Evolutionary conservation across 2,888 invertebrate species (phyloP).

Genomic region (Hemistola chrysoprasaria): DNA sequence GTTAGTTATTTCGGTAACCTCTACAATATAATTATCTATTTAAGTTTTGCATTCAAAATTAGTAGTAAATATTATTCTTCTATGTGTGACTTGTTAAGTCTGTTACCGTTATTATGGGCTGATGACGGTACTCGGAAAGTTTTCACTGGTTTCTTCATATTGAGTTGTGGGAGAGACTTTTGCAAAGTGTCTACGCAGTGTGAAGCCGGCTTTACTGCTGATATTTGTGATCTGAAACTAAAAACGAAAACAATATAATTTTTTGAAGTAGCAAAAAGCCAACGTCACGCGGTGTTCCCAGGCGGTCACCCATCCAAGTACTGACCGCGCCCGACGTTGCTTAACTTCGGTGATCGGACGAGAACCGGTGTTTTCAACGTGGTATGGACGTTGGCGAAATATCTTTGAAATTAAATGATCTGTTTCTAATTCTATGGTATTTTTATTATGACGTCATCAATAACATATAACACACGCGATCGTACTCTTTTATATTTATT

Average conservation of each 20-base stretch:
- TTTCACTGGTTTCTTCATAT: conserved; percentile 36
- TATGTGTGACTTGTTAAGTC: conserved; percentile 2
- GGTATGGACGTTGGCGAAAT: conserved; percentile 32
- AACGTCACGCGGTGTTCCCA: conserved; percentile 62
- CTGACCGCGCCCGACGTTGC: conserved; percentile 70
- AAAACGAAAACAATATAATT: background rate
- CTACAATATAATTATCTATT: no score
- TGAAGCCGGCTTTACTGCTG: conserved; percentile 72
- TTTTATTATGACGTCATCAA: no score
- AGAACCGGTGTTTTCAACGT: conserved; percentile 67
- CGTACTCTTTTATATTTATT: no score
- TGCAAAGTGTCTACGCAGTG: conserved; percentile 68
- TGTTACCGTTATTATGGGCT: conserved; percentile 37
- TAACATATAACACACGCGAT: no score
- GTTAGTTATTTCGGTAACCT: no score
- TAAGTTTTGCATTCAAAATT: no score
- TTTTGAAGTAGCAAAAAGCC: conserved; percentile 15
- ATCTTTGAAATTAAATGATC: no score
- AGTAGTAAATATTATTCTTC: no score
- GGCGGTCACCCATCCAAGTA: conserved; percentile 73
- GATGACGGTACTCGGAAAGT: conserved; percentile 42
- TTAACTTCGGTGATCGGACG: conserved; percentile 73
- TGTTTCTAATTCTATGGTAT: no score
- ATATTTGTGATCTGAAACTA: conserved; percentile 42
- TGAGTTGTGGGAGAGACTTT: conserved; percentile 59